A percentile compares a stretch with the other conserved stretches of the same genome.
Evolutionary conservation across 2,888 invertebrate species (phyloP).

Genomic region (Erynnis tages): DNA sequence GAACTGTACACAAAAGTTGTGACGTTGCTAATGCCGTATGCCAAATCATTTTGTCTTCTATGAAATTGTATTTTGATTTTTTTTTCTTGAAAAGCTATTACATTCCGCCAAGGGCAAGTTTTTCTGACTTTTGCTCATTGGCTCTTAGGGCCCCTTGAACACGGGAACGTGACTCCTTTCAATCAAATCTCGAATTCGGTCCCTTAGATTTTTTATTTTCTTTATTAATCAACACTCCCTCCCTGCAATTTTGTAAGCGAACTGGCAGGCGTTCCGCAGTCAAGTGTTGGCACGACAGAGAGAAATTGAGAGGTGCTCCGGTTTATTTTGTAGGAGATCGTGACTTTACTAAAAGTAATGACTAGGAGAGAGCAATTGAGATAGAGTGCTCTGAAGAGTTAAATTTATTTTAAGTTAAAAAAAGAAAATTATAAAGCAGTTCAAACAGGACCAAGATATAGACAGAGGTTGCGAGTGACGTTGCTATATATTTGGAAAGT

Average conservation of each 20-base stretch:
- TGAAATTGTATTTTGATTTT: too few species aligned
- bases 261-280: slow-evolving; percentile 19
- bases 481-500: too few species aligned
- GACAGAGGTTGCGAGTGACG: too few species aligned
- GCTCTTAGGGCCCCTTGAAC: slow-evolving; percentile 15
- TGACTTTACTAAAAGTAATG: slow-evolving; percentile 9
- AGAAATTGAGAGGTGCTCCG: slow-evolving; percentile 21
- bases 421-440: too few species aligned
- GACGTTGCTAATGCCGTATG: too few species aligned
- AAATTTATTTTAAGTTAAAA: too few species aligned
- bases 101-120: background rate
- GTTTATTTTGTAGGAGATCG: slow-evolving; percentile 15
- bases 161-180: slow-evolving; percentile 25
- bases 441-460: too few species aligned
- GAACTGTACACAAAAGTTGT: too few species aligned
- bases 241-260: slow-evolving; percentile 24
- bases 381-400: too few species aligned
- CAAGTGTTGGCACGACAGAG: slow-evolving; percentile 23
- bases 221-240: slow-evolving; percentile 29
- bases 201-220: slow-evolving; percentile 27
- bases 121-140: slow-evolving; percentile 19
- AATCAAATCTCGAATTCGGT: slow-evolving; percentile 21
- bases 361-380: too few species aligned
- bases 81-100: too few species aligned
- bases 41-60: too few species aligned